Evolutionary conservation across 2,888 invertebrate species (phyloP).

Genomic region (Anagyrus pseudococci): DNA sequence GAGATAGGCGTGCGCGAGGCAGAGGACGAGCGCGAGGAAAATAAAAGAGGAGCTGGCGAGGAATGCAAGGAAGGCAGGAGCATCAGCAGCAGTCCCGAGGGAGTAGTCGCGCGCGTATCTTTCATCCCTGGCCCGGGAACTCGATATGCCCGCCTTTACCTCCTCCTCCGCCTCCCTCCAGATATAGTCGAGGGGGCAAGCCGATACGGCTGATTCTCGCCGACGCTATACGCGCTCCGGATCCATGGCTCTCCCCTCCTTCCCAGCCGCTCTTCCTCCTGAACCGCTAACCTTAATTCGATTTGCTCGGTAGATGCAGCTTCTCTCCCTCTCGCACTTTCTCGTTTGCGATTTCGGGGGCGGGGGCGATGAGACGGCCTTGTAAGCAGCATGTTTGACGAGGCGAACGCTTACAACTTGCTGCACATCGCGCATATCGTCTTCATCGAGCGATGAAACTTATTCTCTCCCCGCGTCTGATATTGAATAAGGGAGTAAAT

Average conservation of each 20-base stretch:
- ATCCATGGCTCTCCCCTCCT: no score
- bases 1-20: no score
- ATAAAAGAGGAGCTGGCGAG: not conserved
- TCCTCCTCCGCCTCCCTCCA: conserved; percentile 40
- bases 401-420: no score
- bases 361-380: no score
- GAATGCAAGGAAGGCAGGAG: no score
- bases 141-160: conserved; percentile 45
- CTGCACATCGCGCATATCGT: no score
- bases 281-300: not conserved
- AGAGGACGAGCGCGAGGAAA: not conserved
- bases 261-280: not conserved
- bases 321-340: not conserved
- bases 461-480: no score
- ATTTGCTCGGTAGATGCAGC: not conserved
- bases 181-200: conserved; percentile 51
- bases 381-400: no score
- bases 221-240: conserved; percentile 44
- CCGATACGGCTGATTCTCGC: conserved; percentile 60
- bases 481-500: no score
- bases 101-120: not conserved
- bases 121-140: conserved; percentile 47
- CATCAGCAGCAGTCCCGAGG: no score
- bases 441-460: no score
- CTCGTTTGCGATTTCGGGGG: not conserved